Evolutionary conservation across 1,140 invertebrate genomes (phyloP), one percentile per base, ranked within the genome.

Genomic region (Bactericera cockerelli): DNA sequence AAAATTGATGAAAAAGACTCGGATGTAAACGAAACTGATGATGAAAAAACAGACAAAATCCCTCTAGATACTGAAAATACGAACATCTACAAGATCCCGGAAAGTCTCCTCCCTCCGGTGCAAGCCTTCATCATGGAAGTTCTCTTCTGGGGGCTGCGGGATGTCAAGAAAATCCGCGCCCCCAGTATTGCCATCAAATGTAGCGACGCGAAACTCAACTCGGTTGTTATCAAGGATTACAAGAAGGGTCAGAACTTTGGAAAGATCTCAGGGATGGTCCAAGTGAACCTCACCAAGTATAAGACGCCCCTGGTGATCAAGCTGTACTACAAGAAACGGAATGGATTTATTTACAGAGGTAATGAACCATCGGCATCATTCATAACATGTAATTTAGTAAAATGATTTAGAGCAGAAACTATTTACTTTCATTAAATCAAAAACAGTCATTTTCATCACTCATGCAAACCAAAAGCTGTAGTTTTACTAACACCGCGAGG

Each of bases 181-280:
- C n/a, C 42, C n/a, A 4, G n/a, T 49, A 49, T 49, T 49, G n/a
- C 42, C n/a, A 4, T 49, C 42, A 49, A n/a, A 49, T 49, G 42
- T 49, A 8, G 8, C 4, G 42, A 49, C n/a, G n/a, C 8, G 6
- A 49, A 49, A 49, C 8, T n/a, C 22, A 16, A 22, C 4, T 49
- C 42, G 22, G 19, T 6, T 22, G n/a, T 49, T 19, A 49, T 49
- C 22, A 49, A n/a, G 22, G n/a, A 49, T 49, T 49, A 49, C 22
- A 49, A n/a, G 22, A 22, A n/a, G 42, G 4, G 8, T 49, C n/a
- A 49, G 22, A 49, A 49, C 22, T 49, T 49, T 22, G 22, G 19
- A 8, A 49, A 10, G n/a, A 6, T 16, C n/a, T 22, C n/a, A 10
- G 42, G 3, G 4, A n/a, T 49, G n/a, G 42, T 49, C 22, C n/a